phyloP scores from a whole-genome alignment of 2,797 vertebrate genomes.

The Xenentodon cancila region DNA sequence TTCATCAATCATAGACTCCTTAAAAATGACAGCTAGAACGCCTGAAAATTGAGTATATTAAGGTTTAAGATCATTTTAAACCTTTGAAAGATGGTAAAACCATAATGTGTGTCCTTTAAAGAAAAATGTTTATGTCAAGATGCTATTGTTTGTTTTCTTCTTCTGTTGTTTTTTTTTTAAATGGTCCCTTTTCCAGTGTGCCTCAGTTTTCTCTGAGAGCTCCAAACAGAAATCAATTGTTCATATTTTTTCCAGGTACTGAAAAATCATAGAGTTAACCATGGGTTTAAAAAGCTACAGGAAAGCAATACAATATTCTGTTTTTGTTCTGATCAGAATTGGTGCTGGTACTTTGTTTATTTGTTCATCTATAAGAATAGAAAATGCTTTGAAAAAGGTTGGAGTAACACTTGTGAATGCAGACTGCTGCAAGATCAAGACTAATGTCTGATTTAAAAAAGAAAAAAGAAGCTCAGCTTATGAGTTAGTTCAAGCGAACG shows the following conservation, averaged over 20 bases:
- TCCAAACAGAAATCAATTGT: background rate
- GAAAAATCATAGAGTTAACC: background rate
- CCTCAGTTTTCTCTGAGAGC: background rate
- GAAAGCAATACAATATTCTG: too few relatives aligned
- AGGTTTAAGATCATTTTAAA: too few relatives aligned
- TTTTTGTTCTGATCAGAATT: too few relatives aligned
- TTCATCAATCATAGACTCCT: too few relatives aligned
- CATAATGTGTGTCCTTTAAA: background rate
- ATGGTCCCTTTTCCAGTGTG: background rate
- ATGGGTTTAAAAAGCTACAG: too few relatives aligned
- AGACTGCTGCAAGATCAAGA: too few relatives aligned
- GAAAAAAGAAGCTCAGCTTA: slow-evolving; percentile 23
- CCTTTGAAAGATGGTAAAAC: too few relatives aligned
- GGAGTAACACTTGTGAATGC: background rate
- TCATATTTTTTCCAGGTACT: background rate
- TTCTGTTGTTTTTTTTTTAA: background rate
- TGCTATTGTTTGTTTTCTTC: background rate
- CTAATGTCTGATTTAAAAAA: background rate
- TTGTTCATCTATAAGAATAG: too few relatives aligned
- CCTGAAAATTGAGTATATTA: too few relatives aligned
- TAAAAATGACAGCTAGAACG: too few relatives aligned
- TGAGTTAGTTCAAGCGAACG: slow-evolving; percentile 38
- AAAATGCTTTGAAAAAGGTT: background rate
- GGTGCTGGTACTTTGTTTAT: too few relatives aligned
- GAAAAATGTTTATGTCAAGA: background rate